Base-by-base conservation (phyloP, 2,888 invertebrate species). In the Eulithis testata region DNA sequence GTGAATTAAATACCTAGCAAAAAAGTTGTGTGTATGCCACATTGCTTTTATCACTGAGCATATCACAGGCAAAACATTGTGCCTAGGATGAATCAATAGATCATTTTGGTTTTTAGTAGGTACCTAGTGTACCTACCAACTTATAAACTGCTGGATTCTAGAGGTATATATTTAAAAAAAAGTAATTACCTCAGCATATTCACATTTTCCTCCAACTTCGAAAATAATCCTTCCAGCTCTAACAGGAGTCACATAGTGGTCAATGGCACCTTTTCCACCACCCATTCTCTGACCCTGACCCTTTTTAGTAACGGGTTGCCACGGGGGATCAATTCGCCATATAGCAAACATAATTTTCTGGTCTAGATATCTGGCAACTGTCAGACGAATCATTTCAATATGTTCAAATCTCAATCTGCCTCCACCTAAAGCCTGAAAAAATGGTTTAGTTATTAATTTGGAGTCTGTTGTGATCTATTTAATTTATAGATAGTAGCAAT, bases 191-290 rank as follows among this genome's bases (percentile, higher is more conserved):
- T 98, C 97, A 60, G 93, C 93, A 90, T 95, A 99, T 87, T 98
- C 97, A 79, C 98, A 96, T 83, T 95, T 94, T 44, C 99, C 99
- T 36, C 96, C 99, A 55, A 99, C 87, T 94, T 99, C 99, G 0
- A 99, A 70, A 66, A 99, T 97, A 27, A 99, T 95, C 76, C 99
- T 94, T 52, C 97, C 98, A 40, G 96, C 94, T 93, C 96, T 98
- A 3, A 99, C 88, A 0, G 99, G 99, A 0, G 98, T 98, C 0
- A 97, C 97, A 85, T 99, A 99, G 87, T 98, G 98, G 83, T 99
- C 96, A 65, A 99, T 98, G 0, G 96, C 93, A 7, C 98, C 98
- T 94, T 99, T 99, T 11, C 99, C 99, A 72, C 98, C 98, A 8
- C 99, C 99, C 97, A 99, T 98, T 76, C 98, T 94, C 73, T 96